These are phyloP conservation scores for Ceryle rudis DNA, from an alignment of 2,797 vertebrate species.

Conservation along the genomic window DNA sequence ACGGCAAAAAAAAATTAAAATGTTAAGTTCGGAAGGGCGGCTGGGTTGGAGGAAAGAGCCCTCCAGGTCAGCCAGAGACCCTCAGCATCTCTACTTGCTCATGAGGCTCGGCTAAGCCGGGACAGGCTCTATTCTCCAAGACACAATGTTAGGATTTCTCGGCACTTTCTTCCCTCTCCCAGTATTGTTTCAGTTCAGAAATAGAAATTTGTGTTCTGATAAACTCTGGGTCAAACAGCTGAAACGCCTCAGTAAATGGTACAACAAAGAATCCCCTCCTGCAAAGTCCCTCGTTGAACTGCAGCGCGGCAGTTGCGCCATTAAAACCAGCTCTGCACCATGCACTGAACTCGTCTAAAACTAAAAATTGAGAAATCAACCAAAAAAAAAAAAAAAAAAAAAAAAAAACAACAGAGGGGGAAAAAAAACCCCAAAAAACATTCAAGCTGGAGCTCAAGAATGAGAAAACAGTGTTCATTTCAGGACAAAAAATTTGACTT, in stretches of 20 bases:
- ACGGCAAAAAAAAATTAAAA: not conserved
- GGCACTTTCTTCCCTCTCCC: not conserved
- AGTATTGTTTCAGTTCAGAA: conserved; percentile 11
- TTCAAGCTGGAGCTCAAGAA: not conserved
- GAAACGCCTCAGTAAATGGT: conserved; percentile 30
- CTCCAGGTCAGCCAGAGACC: conserved; percentile 7
- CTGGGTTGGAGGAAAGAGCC: not conserved
- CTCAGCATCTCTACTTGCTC: not conserved
- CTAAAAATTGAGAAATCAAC: not conserved
- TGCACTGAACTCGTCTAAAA: not conserved
- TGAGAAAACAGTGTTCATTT: not conserved
- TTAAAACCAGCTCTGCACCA: conserved; percentile 28
- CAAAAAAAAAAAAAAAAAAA: not conserved
- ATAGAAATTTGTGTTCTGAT: conserved; percentile 19
- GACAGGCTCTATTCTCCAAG: not conserved
- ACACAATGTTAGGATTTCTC: not conserved
- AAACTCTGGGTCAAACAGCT: conserved; percentile 26
- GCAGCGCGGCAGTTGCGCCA: not conserved
- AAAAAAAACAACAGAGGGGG: not conserved
- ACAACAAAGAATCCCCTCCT: conserved; percentile 32
- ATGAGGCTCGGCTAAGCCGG: not conserved
- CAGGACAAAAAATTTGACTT: conserved; percentile 62
- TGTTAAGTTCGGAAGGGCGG: not conserved
- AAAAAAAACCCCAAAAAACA: not conserved
- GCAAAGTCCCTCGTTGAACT: not conserved